phyloP scores from a whole-genome alignment of 2,797 vertebrate species.

The Moxostoma hubbsi region DNA sequence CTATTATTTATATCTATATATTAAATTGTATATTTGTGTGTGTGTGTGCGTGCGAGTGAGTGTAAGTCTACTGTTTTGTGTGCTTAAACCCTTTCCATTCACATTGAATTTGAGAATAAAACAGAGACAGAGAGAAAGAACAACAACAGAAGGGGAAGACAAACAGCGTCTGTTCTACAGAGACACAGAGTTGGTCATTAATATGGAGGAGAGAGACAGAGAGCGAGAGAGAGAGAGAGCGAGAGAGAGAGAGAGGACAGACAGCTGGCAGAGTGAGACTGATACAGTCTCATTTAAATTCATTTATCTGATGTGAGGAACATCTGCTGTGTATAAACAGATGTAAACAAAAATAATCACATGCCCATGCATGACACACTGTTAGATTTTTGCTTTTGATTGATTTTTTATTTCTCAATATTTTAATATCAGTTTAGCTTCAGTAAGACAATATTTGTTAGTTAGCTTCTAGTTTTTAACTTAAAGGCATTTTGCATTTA shows the following conservation, averaged over 20 bases:
- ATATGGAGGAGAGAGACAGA: no score
- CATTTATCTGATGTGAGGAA: slow-evolving; percentile 50
- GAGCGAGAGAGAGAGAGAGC: neutral
- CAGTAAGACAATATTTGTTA: neutral
- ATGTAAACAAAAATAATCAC: slow-evolving; percentile 31
- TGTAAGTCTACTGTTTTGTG: no score
- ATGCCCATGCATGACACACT: slow-evolving; percentile 1
- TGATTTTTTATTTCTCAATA: neutral
- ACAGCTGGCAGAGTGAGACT: slow-evolving; percentile 4
- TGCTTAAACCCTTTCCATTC: no score
- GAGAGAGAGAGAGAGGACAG: neutral
- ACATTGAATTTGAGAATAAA: neutral
- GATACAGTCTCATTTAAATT: slow-evolving; percentile 45
- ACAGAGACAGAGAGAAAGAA: slow-evolving; percentile 26
- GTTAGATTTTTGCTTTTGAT: neutral
- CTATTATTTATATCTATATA: no score
- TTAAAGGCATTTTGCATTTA: no score
- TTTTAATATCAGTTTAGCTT: neutral
- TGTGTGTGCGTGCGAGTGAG: no score
- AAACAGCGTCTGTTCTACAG: slow-evolving; percentile 61
- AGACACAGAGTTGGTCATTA: no score
- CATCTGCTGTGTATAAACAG: slow-evolving; percentile 40
- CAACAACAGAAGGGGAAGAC: slow-evolving; percentile 19
- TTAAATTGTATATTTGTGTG: no score
- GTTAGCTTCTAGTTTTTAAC: neutral